Conservation (phyloP, 2,888 invertebrate species). For the Noctua janthina region DNA sequence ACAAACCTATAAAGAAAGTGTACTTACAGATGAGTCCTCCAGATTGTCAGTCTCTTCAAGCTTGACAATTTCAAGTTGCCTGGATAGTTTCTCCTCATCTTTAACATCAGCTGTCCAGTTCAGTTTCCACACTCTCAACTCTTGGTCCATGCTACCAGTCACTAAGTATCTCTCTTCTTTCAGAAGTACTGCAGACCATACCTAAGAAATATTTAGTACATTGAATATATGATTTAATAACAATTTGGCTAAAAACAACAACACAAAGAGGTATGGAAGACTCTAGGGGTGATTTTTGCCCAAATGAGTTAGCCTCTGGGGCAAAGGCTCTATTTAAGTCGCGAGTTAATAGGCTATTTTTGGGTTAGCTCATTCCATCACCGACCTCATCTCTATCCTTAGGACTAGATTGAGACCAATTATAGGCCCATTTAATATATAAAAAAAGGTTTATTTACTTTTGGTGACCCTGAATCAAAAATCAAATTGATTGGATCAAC, state of each 20-base stretch:
- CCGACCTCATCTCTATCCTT: too few species aligned
- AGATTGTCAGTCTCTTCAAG: conserved; percentile 90
- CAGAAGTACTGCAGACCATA: conserved; percentile 95
- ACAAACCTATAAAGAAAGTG: neutral
- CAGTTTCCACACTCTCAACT: conserved; percentile 96
- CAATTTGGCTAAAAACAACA: neutral
- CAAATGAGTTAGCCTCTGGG: neutral
- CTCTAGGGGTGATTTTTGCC: neutral
- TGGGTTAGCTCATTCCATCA: too few species aligned
- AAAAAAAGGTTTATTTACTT: neutral
- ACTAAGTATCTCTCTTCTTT: conserved; percentile 95
- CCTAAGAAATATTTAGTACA: conserved; percentile 84
- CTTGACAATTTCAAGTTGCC: conserved; percentile 86
- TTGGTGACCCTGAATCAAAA: neutral
- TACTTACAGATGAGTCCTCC: conserved; percentile 90
- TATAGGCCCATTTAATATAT: too few species aligned
- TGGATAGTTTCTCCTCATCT: conserved; percentile 86
- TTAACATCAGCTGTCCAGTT: conserved; percentile 89
- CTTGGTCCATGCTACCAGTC: conserved; percentile 96
- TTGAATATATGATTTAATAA: neutral
- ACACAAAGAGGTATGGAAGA: neutral
- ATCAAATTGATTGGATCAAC: neutral
- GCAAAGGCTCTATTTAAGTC: neutral
- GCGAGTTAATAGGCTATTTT: too few species aligned
- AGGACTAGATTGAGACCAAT: too few species aligned